Conservation (phyloP, 2,113 vertebrate genomes). For the Choloepus hoffmanni region DNA sequence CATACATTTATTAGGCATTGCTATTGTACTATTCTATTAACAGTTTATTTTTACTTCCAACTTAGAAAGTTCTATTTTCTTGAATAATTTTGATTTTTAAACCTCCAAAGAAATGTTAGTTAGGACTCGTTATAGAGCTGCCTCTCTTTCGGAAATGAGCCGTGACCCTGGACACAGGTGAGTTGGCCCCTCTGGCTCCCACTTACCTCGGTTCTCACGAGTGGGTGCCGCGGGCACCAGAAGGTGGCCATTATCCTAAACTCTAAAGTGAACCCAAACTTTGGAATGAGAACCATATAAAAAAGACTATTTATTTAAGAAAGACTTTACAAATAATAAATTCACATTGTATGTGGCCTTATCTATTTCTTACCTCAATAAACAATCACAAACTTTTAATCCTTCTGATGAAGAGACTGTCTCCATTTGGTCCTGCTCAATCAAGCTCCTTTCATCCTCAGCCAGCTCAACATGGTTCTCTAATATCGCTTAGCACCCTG, state of each 20-base stretch:
- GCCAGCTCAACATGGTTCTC: neutral
- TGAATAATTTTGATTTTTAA: neutral
- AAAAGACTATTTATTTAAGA: neutral
- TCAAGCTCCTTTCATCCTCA: neutral
- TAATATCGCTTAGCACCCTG: fast-evolving
- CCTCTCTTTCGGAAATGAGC: no score
- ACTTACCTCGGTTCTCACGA: neutral
- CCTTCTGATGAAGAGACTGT: neutral
- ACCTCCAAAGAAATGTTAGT: neutral
- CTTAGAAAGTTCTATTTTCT: neutral
- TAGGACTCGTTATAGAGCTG: neutral
- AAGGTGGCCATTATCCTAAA: neutral
- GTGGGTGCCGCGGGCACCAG: fast-evolving
- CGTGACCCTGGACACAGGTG: fast-evolving
- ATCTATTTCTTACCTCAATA: no score
- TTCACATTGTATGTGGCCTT: neutral
- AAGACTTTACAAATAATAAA: neutral
- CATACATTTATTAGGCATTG: neutral
- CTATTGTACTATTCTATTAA: neutral
- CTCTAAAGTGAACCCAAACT: neutral
- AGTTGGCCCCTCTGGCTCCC: no score
- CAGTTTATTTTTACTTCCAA: no score
- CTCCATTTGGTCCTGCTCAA: neutral
- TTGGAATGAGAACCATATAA: neutral
- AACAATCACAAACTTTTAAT: neutral